A percentile compares a stretch with the other conserved stretches of the same genome.
Evolutionary conservation across 2,113 vertebrate species (phyloP).

Genomic region (Aspidoscelis tigris): DNA sequence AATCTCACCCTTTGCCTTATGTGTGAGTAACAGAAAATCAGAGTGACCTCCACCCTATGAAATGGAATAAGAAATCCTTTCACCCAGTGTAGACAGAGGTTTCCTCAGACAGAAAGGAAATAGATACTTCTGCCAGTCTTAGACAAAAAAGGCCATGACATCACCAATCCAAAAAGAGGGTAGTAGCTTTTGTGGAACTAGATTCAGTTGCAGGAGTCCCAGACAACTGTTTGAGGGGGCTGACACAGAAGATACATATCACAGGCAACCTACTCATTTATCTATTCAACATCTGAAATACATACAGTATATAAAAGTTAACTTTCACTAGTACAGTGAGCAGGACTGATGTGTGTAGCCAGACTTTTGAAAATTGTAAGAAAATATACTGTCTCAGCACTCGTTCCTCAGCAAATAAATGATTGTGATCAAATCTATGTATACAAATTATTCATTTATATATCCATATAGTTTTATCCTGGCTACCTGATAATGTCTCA

Average conservation of each 20-base stretch:
- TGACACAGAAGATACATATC: not conserved
- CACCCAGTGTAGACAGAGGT: not conserved
- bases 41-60: constrained; percentile 22
- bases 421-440: not conserved
- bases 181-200: not conserved
- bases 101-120: not conserved
- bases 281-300: not conserved
- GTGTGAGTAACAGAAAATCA: constrained; percentile 19
- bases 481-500: too few species aligned
- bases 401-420: not conserved
- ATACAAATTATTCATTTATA: not conserved
- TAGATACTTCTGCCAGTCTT: too few species aligned
- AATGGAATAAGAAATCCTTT: not conserved
- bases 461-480: not conserved
- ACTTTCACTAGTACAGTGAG: not conserved
- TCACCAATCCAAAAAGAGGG: too few species aligned
- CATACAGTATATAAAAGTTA: not conserved
- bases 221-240: not conserved
- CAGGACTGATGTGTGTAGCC: not conserved
- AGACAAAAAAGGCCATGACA: not conserved
- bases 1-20: not conserved
- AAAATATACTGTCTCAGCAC: too few species aligned
- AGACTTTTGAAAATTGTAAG: not conserved
- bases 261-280: not conserved
- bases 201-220: not conserved